Evolutionary conservation across 2,113 vertebrate species (phyloP).

Genomic region (Parotia lawesii): DNA sequence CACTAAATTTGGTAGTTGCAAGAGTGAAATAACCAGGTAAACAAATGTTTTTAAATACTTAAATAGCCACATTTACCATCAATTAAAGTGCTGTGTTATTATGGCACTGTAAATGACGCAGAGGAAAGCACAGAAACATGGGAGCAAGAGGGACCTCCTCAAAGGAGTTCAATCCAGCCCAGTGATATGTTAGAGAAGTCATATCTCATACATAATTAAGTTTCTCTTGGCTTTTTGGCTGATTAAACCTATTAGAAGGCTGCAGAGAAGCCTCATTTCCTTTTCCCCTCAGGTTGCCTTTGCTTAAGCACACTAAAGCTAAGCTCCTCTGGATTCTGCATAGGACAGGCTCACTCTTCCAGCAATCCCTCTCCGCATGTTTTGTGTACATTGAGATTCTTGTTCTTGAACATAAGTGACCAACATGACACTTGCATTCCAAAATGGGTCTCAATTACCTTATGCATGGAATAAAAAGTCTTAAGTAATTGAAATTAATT

Average conservation of each 20-base stretch:
- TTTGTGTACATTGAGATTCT: background rate
- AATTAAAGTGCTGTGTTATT: background rate
- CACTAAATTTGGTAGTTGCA: background rate
- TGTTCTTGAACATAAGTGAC: background rate
- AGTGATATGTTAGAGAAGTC: background rate
- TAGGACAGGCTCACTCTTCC: background rate
- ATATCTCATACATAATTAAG: background rate
- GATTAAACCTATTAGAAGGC: background rate
- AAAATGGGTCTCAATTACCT: background rate
- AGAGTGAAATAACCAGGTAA: background rate
- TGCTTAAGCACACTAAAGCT: background rate
- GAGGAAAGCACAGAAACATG: background rate
- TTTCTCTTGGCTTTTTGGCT: background rate
- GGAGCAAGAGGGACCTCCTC: background rate
- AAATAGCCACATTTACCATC: background rate
- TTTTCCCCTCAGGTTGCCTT: background rate
- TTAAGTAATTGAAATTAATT: background rate
- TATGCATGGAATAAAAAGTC: background rate
- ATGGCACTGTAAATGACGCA: rapidly evolving
- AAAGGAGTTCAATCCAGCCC: background rate
- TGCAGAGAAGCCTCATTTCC: background rate
- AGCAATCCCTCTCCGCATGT: rapidly evolving
- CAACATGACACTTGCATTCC: background rate
- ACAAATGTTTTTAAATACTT: background rate
- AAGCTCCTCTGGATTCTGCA: background rate